Conservation (phyloP, 2,888 invertebrate species). For the Apodemia zela region DNA sequence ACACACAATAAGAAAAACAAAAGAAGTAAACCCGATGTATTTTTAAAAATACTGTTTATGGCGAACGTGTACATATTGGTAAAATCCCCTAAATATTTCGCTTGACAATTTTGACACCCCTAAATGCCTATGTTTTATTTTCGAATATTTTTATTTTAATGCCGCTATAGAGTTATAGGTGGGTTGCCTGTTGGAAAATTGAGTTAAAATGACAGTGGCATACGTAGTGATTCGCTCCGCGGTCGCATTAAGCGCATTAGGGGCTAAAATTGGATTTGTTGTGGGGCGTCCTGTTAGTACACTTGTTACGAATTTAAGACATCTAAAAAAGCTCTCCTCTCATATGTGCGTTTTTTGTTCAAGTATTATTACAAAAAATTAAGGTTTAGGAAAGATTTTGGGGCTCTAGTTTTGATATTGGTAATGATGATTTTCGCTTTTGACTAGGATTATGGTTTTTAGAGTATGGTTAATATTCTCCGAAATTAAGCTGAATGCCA, state of each 20-base stretch:
- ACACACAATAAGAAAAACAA: neutral
- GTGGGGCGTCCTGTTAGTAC: constrained; percentile 74
- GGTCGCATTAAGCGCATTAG: constrained; percentile 77
- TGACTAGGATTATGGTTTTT: too few relatives aligned
- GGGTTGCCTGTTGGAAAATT: constrained; percentile 57
- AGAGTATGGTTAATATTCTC: too few relatives aligned
- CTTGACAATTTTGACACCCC: constrained; percentile 63
- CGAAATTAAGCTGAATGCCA: too few relatives aligned
- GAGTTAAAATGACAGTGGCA: constrained; percentile 80
- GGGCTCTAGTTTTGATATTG: too few relatives aligned
- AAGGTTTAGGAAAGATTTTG: too few relatives aligned
- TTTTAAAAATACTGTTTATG: constrained; percentile 54
- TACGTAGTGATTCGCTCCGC: constrained; percentile 77
- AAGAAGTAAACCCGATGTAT: constrained; percentile 25
- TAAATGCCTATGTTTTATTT: constrained; percentile 68
- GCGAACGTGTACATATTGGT: constrained; percentile 62
- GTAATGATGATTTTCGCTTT: too few relatives aligned
- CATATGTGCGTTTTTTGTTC: constrained; percentile 19
- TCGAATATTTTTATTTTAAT: constrained; percentile 59
- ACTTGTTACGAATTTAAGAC: constrained; percentile 70
- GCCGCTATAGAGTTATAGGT: constrained; percentile 39
- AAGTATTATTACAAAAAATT: neutral
- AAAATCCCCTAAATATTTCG: constrained; percentile 53
- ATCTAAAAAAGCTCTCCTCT: constrained; percentile 49
- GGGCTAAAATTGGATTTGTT: constrained; percentile 76